Evolutionary conservation across 2,797 vertebrate genomes (phyloP), one percentile per base, ranked within the genome.

Genomic region (Selene dorsalis): DNA sequence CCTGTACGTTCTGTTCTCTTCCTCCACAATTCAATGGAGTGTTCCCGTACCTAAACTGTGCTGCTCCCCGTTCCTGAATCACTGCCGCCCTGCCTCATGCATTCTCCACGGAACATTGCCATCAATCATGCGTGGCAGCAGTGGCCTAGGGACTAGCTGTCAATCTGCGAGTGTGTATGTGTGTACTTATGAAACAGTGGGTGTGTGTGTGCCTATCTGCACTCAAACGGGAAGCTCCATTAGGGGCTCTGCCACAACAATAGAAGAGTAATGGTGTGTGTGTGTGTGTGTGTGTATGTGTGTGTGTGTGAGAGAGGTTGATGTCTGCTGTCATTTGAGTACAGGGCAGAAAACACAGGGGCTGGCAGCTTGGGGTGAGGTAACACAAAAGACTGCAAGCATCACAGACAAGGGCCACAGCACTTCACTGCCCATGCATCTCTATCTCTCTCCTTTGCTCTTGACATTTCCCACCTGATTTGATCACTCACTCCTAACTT

Each of bases 111-210:
- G 91, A 92, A 89, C 86, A 87, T 89, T 84, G 87, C 93, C 91
- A 93, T 93, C 92, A 93, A 94, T 94, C 92, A 94, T 86, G 84
- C 83, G 79, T 91, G 84, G 89, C 92, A 86, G 89, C 84, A 63
- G 77, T 84, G 85, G 89, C 89, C 91, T 73, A 82, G 90, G 89
- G 91, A 93, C 89, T 77, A 78, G 87, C 91, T 92, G 92, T 93
- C 92, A 92, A 91, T 92, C 92, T 91, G 65, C 18, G 41, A 48
- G 84, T 69, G 89, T 78, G 74, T 77, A 56, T 82, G 77, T 72
- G 67, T 83, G 56, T 81, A 67, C 67, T 81, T 89, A 73, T 58
- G 60, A 84, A 79, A 82, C 79, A 47, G 48, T 61, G 70, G 53
- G 56, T 62, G 52, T 18, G 50, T 79, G 45, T 59, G 69, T 75